Evolutionary conservation across 2,797 vertebrate species (phyloP), one percentile per base, ranked within the genome.

Genomic region (Characodon lateralis): DNA sequence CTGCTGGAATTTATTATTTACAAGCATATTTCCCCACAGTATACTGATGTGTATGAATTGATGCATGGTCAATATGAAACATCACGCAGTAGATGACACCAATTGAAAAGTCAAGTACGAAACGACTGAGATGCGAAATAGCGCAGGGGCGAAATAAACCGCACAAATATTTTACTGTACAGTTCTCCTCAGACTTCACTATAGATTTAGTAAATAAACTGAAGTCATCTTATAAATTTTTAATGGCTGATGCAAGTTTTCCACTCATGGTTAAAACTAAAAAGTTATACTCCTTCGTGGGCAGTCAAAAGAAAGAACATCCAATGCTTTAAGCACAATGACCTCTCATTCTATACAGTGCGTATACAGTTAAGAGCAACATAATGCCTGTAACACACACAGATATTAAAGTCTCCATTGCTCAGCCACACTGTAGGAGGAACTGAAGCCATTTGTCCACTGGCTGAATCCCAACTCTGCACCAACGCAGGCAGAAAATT

Each of bases 401-500:
- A 86, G 78, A 87, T 76, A 72, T 77, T 41, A 59, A 69, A 72
- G 75, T 85, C 81, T 84, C 83, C 83, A 88, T 85, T 81, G 63
- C 89, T 87, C 83, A 85, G 86, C 87, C 89, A 86, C 85, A 89
- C 88, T 91, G 92, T 89, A 88, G 92, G 84, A 77, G 90, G 84
- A 91, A 88, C 90, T 87, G 78, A 84, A 93, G 91, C 90, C 88
- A 89, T 93, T 94, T 91, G 91, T 92, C 90, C 89, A 88, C 85
- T 92, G 93, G 93, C 89, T 89, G 81, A 87, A 88, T 88, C 91
- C 94, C 93, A 94, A 88, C 91, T 92, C 89, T 85, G 89, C 88
- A 93, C 89, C 93, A 94, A 94, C 87, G 87, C 92, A 91, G 90
- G 95, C 94, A 95, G 95, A 95, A 95, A 95, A 96, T 95, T 95